Base-by-base conservation (phyloP, 2,888 invertebrate species). In the Ecliptopera silaceata region DNA sequence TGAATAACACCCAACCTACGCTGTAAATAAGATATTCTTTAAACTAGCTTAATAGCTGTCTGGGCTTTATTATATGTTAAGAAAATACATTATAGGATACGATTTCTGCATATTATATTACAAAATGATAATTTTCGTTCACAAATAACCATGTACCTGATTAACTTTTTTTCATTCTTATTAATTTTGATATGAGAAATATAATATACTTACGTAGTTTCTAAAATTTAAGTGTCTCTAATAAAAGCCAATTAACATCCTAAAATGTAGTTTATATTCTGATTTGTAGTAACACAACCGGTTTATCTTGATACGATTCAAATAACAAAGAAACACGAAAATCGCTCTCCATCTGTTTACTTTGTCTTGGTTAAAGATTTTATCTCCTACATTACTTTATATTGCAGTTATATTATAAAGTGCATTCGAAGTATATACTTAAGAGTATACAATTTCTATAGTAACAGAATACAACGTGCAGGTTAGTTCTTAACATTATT, bases 1-100 rank as follows among this genome's bases (percentile, higher is more conserved):
- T 77, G 72, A 74, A 77, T 75, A 72, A 70, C 71, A 72, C 69
- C 69, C 66, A 61, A 63, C 73, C 72, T 65, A 75, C 74, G 63
- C 66, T 53, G 62, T 70, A 71, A 75, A 75, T 69, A 73, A 71
- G 65, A 71, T 71, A 74, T 75, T 75, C 64, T 64, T 59, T 64
- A 59, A 45, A 49, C 56, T 64, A 57, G 55, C 61, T 63, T 68
- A 65, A 65, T 60, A 64, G 62, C 62, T 69, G 59, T 64, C 63
- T 65, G 64, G 50, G 60, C 53, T 57, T 64, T 65, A 56, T 60
- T 55, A 61, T 58, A 61, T 52, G 59, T 56, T 56, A 54, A 56
- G 56, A 66, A 62, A 62, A 59, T 55, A 62, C 57, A 54, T 59
- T 52, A 55, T 18, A 49, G 42, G 52, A 58, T 56, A 60, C 22